Base-by-base conservation (phyloP, 1,140 invertebrate genomes). In the Arctopsyche grandis region DNA sequence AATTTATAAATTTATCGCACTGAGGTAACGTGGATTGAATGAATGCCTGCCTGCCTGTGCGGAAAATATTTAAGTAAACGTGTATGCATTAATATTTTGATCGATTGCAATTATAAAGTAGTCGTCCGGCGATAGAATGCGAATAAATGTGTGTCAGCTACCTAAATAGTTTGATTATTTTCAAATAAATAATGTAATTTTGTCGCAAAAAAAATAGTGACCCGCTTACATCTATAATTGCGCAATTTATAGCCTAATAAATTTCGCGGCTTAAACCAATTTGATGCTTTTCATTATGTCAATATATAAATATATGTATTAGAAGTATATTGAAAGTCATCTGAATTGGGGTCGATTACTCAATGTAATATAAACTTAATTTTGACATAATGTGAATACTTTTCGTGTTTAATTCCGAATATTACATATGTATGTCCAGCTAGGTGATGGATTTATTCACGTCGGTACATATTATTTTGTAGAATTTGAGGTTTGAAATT, bases 321-420 rank as follows among this genome's bases (percentile, higher is more conserved):
- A 52, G 10, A 7, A 38, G 16, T 52, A 52, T 52, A 52, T 14
- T 52, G 48, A 52, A 52, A 52, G 48, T 52, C 29, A 52, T 14
- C 48, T 52, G 48, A 52, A 52, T 52, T 16, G 48, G 48, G 48
- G 48, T 52, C 48, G 48, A 52, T 52, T 52, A 52, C 48, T 14
- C 48, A 52, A 52, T 52, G 12, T 52, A 52, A 52, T 52, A 14
- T 52, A 52, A 52, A 52, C 16, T 52, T 52, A 52, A 52, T 52
- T 52, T 52, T 52, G 48, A 52, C 48, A 52, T 52, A 52, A 52
- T 52, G 29, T 38, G 7, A 38, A 52, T 52, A 52, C 48, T 14
- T 14, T 7, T 52, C 1, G 48, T 52, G 10, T 52, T 12, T 14
- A 52, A 52, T 52, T 12, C 48, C 12, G 4, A 14, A 52, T 52